A percentile compares a stretch with the other conserved stretches of the same genome.
Evolutionary conservation across 2,797 vertebrate genomes (phyloP).

Genomic region (Melanotaenia pygmaea): DNA sequence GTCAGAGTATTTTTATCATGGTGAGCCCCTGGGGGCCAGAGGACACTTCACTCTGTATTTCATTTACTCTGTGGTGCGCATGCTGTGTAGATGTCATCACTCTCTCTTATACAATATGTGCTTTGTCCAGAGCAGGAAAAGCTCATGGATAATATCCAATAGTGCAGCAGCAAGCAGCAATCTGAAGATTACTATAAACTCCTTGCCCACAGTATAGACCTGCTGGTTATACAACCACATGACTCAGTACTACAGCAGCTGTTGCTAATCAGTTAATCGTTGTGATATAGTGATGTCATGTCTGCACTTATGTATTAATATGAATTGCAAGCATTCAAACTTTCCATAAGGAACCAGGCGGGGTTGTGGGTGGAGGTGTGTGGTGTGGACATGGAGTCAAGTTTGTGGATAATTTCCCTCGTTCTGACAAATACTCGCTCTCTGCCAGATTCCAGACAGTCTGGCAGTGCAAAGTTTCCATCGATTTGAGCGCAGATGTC

Average conservation of each 20-base stretch:
- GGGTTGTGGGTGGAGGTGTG: background rate
- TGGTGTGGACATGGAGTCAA: background rate
- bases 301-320: slow-evolving; percentile 34
- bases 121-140: slow-evolving; percentile 76
- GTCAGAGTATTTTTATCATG: slow-evolving; percentile 69
- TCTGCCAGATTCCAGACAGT: slow-evolving; percentile 55
- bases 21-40: slow-evolving; percentile 38
- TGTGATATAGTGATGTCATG: slow-evolving; percentile 51
- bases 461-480: slow-evolving; percentile 58
- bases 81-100: slow-evolving; percentile 66
- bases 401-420: slow-evolving; percentile 29
- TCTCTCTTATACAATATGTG: slow-evolving; percentile 64
- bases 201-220: slow-evolving; percentile 40
- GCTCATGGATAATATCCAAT: slow-evolving; percentile 55
- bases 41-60: slow-evolving; percentile 61
- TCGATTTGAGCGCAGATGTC: slow-evolving; percentile 66
- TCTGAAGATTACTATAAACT: slow-evolving; percentile 70
- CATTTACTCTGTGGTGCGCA: slow-evolving; percentile 43
- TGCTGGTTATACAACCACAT: slow-evolving; percentile 56
- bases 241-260: slow-evolving; percentile 61
- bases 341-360: slow-evolving; percentile 12
- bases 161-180: slow-evolving; percentile 48
- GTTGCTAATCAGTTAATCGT: slow-evolving; percentile 60
- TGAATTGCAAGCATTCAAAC: slow-evolving; percentile 25
- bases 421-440: slow-evolving; percentile 25